A percentile compares a stretch with the other conserved stretches of the same genome.
Evolutionary conservation across 1,140 invertebrate genomes (phyloP).

Genomic region (Drosophila rufa): DNA sequence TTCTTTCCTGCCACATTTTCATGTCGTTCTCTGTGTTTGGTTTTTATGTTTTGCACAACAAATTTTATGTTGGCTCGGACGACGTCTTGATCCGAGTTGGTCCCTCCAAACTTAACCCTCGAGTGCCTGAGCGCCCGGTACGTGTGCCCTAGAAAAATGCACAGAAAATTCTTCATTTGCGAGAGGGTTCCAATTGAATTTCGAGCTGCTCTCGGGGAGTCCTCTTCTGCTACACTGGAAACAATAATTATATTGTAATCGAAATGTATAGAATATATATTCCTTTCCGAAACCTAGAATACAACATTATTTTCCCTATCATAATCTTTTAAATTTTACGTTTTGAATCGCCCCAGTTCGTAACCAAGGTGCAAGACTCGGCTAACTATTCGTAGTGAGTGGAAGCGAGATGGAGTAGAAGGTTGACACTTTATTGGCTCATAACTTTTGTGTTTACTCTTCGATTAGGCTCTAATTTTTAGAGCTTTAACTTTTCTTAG

Average conservation of each 20-base stretch:
- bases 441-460: too few species aligned
- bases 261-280: too few species aligned
- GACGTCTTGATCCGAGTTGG: constrained; percentile 41
- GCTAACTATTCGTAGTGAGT: too few species aligned
- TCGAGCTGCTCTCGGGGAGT: constrained; percentile 54
- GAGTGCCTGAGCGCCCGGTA: constrained; percentile 40
- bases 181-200: constrained; percentile 77
- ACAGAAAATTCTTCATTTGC: constrained; percentile 79
- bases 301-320: too few species aligned
- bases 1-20: constrained; percentile 60
- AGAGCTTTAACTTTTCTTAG: too few species aligned
- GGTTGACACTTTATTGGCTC: too few species aligned
- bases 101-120: background rate
- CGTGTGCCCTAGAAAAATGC: constrained; percentile 77
- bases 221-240: background rate
- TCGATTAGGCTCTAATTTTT: too few species aligned
- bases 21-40: constrained; percentile 73
- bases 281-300: too few species aligned
- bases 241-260: background rate
- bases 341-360: too few species aligned
- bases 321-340: too few species aligned
- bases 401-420: too few species aligned
- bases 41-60: constrained; percentile 79
- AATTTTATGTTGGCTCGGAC: constrained; percentile 76
- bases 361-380: too few species aligned